phyloP scores from a whole-genome alignment of 2,797 vertebrate genomes.

The Ptychadena robeensis region DNA sequence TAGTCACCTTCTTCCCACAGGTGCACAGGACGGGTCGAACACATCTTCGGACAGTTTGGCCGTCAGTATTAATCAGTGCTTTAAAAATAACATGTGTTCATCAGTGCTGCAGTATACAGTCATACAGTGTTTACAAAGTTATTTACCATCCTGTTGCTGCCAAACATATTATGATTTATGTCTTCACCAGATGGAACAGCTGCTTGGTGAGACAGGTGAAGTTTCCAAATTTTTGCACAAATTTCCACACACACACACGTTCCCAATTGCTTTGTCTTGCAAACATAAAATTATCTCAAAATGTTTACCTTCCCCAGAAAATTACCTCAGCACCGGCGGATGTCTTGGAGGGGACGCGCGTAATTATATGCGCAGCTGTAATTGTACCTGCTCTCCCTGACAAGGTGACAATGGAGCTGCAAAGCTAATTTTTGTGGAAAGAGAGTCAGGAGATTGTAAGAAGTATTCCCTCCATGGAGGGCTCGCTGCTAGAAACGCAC shows the following conservation, averaged over 20 bases:
- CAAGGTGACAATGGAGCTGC: background rate
- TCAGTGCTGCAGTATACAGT: background rate
- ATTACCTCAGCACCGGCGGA: background rate
- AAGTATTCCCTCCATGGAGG: background rate
- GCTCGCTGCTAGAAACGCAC: background rate
- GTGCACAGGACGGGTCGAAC: no score
- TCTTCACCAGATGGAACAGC: constrained; percentile 9
- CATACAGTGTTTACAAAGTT: background rate
- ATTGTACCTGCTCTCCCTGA: constrained; percentile 22
- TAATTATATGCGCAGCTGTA: constrained; percentile 22
- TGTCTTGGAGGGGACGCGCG: background rate
- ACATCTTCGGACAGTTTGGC: no score
- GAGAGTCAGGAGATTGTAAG: background rate
- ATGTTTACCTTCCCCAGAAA: background rate
- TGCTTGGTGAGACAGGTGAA: background rate
- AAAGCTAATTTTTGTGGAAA: constrained; percentile 14
- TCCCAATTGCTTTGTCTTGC: constrained; percentile 1
- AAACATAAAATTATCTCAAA: background rate
- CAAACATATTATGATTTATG: background rate
- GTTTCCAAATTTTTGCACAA: constrained; percentile 3
- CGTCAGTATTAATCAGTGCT: background rate
- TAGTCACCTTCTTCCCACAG: no score
- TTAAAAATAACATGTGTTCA: background rate
- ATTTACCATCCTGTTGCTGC: background rate
- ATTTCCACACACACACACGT: background rate